Base-by-base conservation (phyloP, 2,797 vertebrate genomes). In the Oreortyx pictus region DNA sequence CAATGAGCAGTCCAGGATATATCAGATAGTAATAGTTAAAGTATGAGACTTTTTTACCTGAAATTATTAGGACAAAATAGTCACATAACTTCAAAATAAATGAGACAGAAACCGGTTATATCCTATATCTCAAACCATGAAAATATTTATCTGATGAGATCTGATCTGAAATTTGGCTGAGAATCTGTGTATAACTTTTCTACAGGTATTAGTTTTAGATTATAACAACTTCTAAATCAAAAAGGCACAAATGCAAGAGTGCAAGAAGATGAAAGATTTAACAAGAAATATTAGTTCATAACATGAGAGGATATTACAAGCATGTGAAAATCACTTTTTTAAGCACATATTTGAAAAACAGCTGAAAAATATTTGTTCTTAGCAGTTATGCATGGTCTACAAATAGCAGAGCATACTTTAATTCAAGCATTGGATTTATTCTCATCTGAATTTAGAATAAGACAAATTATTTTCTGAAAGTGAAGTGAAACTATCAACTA, bases 391-490 rank as follows among this genome's bases (percentile, higher is more conserved):
- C 24, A n/a, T 20, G 29, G 31, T n/a, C 44, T 5, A 81, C 60
- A 95, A 82, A 84, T 27, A 64, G 50, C 72, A 75, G 22, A 82
- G 8, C 12, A 61, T 74, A 78, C 39, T 67, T 75, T 94, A 88
- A 52, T 19, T 83, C 66, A 35, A 92, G 43, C 39, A 88, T 94
- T 88, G 88, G 79, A 84, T 93, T 91, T 96, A 85, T 96, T 95
- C 93, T 95, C n/a, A 71, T 90, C 76, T 60, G 35, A 59, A 78
- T 94, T 96, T 82, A 94, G 33, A 66, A 93, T 94, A 92, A 96
- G 96, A 92, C 35, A 95, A 93, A 94, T 87, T 93, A 91, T 84
- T 95, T 96, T 92, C 61, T 93, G 62, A 90, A 94, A 95, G 20
- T 83, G 65, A 89, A 88, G 65, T 93, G 82, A 93, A 82, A 93